Evolutionary conservation across 2,113 vertebrate species (phyloP).

Genomic region (Coturnix japonica): DNA sequence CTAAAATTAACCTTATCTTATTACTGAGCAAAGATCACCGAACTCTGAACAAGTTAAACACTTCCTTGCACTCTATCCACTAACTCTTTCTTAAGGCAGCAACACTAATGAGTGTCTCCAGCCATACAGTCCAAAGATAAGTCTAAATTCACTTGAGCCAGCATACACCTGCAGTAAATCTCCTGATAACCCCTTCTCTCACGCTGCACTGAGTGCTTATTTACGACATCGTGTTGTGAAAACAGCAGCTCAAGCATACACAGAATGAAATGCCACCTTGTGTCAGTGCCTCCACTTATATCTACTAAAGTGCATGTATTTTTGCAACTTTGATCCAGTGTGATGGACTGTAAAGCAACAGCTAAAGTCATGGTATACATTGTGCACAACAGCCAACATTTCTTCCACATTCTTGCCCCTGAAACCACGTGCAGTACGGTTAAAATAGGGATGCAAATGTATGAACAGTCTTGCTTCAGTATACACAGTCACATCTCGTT

Average conservation of each 20-base stretch:
- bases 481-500: neutral
- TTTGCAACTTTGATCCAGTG: slow-evolving; percentile 22
- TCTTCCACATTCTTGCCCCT: slow-evolving; percentile 39
- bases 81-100: neutral
- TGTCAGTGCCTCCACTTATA: slow-evolving; percentile 43
- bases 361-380: slow-evolving; percentile 21
- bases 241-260: slow-evolving; percentile 40
- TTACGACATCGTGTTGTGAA: neutral
- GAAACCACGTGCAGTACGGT: neutral
- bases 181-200: neutral
- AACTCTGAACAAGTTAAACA: neutral
- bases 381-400: neutral
- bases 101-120: neutral
- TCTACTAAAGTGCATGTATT: slow-evolving; percentile 3
- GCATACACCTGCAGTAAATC: neutral
- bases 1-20: neutral
- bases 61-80: neutral
- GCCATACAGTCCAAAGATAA: neutral
- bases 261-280: slow-evolving; percentile 57
- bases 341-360: slow-evolving; percentile 49
- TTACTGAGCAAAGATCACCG: neutral
- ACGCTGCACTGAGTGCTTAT: slow-evolving; percentile 11
- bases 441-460: slow-evolving; percentile 27
- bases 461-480: slow-evolving; percentile 27
- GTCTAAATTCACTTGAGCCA: neutral